Evolutionary conservation across 1,140 invertebrate genomes (phyloP).

Genomic region (Oryctes rhinoceros): DNA sequence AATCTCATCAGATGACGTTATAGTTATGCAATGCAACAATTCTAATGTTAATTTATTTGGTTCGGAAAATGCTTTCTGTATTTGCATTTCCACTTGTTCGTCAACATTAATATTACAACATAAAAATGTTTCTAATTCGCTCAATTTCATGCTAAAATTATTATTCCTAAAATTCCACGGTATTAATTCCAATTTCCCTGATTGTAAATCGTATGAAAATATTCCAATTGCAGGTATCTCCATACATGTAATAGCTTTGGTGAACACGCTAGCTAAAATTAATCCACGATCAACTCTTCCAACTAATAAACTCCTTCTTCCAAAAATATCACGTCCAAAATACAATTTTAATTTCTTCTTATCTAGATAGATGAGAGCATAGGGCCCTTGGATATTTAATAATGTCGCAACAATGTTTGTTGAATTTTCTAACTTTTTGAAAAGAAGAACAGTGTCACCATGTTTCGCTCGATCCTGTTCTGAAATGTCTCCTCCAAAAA

Average conservation of each 20-base stretch:
- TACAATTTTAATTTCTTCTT: slow-evolving; percentile 70
- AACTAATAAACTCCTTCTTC: slow-evolving; percentile 83
- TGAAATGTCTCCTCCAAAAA: slow-evolving; percentile 67
- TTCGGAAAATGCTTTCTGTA: slow-evolving; percentile 37
- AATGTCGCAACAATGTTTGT: slow-evolving; percentile 63
- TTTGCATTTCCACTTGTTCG: slow-evolving; percentile 35
- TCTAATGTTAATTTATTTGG: slow-evolving; percentile 38
- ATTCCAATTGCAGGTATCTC: slow-evolving; percentile 81
- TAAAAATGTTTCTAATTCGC: slow-evolving; percentile 58
- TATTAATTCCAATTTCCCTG: slow-evolving; percentile 60
- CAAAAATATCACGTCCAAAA: slow-evolving; percentile 87
- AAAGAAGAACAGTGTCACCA: slow-evolving; percentile 62
- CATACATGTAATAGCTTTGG: slow-evolving; percentile 64
- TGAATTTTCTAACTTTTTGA: slow-evolving; percentile 56
- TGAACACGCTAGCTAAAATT: slow-evolving; percentile 69
- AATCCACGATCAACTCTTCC: slow-evolving; percentile 63
- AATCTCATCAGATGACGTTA: slow-evolving; percentile 59
- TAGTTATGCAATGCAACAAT: slow-evolving; percentile 45
- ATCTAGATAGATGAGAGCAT: slow-evolving; percentile 83
- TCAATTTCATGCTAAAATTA: slow-evolving; percentile 57
- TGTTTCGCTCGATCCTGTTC: slow-evolving; percentile 45
- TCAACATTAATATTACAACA: slow-evolving; percentile 56
- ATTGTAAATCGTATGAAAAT: slow-evolving; percentile 69
- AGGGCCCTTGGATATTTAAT: slow-evolving; percentile 78
- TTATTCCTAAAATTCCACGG: slow-evolving; percentile 59